A percentile compares a stretch with the other conserved stretches of the same genome.
Evolutionary conservation across 2,113 vertebrate genomes (phyloP).

Genomic region (Madoqua kirkii): DNA sequence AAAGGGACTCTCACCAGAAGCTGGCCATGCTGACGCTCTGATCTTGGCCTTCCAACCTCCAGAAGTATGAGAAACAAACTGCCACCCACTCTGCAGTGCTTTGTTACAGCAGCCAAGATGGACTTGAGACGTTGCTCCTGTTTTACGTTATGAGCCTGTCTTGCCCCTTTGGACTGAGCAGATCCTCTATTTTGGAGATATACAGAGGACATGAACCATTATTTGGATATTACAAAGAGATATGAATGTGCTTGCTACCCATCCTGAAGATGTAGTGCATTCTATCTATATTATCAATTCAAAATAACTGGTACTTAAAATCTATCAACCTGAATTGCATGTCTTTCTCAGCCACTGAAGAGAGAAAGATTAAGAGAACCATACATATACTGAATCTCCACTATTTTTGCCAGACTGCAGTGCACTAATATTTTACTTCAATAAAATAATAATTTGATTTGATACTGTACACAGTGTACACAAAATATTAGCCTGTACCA

Average conservation of each 20-base stretch:
- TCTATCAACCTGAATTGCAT: background rate
- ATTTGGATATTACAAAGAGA: background rate
- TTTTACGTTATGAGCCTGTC: fast-evolving
- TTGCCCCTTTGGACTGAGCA: background rate
- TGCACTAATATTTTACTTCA: background rate
- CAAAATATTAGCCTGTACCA: background rate
- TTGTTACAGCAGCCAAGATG: background rate
- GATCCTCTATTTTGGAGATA: background rate
- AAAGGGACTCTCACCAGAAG: background rate
- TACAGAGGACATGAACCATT: background rate
- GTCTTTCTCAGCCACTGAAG: background rate
- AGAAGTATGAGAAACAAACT: background rate
- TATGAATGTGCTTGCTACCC: background rate
- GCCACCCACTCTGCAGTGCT: background rate
- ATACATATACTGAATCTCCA: fast-evolving
- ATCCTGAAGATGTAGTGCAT: background rate
- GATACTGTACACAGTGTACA: too few species aligned
- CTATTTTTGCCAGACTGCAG: background rate
- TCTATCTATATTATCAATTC: background rate
- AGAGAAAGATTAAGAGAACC: background rate
- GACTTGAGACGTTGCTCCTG: fast-evolving
- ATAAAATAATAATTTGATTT: background rate
- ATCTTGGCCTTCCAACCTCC: background rate
- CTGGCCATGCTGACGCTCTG: background rate
- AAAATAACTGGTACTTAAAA: background rate